Evolutionary conservation across 2,888 invertebrate species (phyloP).

Genomic region (Pterostichus madidus): DNA sequence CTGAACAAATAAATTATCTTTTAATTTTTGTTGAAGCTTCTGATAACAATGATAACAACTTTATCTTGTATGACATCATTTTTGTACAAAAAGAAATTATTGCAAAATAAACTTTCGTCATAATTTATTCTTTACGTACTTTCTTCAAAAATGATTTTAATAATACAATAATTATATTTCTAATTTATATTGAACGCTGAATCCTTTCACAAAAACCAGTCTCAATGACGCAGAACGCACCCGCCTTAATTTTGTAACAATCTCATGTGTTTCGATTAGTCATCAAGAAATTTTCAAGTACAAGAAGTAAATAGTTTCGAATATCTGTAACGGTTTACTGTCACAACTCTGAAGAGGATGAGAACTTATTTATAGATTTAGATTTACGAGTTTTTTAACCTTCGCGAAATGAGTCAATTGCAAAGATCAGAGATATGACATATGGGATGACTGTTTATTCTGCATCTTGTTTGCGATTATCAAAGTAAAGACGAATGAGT

Average conservation of each 20-base stretch:
- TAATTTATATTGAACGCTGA: too few relatives aligned
- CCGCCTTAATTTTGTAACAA: too few relatives aligned
- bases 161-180: not conserved
- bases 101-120: not conserved
- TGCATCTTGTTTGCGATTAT: constrained; percentile 8
- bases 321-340: too few relatives aligned
- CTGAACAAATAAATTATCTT: constrained; percentile 16
- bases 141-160: not conserved
- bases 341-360: not conserved
- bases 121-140: not conserved
- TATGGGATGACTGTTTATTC: not conserved
- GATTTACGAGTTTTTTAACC: constrained; percentile 18
- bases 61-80: constrained; percentile 16
- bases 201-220: too few relatives aligned
- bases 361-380: constrained; percentile 16
- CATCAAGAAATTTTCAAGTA: not conserved
- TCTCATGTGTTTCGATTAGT: not conserved
- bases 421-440: constrained; percentile 14
- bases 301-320: too few relatives aligned
- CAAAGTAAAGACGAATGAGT: not conserved
- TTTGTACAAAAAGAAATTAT: not conserved
- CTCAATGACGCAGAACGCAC: too few relatives aligned
- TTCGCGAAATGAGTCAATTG: constrained; percentile 6
- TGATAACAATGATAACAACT: constrained; percentile 12
- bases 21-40: not conserved